Evolutionary conservation across 2,113 vertebrate genomes (phyloP), one percentile per base, ranked within the genome.

Genomic region (Paratilapia polleni): DNA sequence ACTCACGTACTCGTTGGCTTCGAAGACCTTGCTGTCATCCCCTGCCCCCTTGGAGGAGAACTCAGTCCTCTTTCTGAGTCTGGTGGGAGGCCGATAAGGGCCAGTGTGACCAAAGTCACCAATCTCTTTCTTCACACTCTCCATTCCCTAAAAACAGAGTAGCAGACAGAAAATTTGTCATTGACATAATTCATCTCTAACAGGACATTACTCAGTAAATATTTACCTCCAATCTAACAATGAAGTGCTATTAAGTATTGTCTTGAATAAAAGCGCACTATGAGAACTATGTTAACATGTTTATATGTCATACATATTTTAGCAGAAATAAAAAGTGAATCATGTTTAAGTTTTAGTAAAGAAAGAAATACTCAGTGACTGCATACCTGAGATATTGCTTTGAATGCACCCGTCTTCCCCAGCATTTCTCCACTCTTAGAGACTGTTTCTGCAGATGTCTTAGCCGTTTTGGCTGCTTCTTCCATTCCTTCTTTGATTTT

Each of bases 401-500:
- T 97, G 91, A 99, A 99, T 2, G 98, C 98, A 3, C 97, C 95
- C 0, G 96, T 97, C 95, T 94, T 96, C 61, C 98, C 98, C 26
- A 99, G 83, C 68, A 95, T 98, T 92, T 98, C 98, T 13, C 98
- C 97, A 1, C 98, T 94, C 92, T 95, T 97, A 64, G 97, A 96
- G 77, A 99, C 96, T 0, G 94, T 94, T 83, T 99, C 97, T 0
- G 98, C 98, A 0, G 98, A 99, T 20, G 97, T 97, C 90, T 98
- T 98, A 1, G 98, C 98, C 0, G 97, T 96, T 93, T 97, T 98
- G 38, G 98, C 96, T 0, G 97, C 98, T 92, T 97, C 98, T 24
- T 98, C 98, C 94, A 99, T 92, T 0, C 98, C 97, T 80, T 99
- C 98, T 81, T 96, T 97, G 82, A 99, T 97, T 91, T 97, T 99